Evolutionary conservation across 2,113 vertebrate genomes (phyloP).

Genomic region (Microcebus murinus): DNA sequence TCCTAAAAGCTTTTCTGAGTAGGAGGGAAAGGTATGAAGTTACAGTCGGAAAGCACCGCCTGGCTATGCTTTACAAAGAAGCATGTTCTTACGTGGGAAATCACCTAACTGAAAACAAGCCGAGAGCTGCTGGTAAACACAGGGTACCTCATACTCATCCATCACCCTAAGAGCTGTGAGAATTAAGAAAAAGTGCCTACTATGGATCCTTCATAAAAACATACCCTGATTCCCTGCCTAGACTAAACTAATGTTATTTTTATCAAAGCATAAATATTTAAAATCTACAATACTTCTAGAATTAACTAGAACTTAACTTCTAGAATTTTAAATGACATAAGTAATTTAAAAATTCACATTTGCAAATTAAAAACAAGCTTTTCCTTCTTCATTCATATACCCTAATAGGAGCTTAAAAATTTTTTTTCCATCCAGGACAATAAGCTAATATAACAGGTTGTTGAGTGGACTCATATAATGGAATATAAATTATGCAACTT

Average conservation of each 20-base stretch:
- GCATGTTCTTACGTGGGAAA: background rate
- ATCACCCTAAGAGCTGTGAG: background rate
- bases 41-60: background rate
- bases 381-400: background rate
- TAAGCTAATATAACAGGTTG: background rate
- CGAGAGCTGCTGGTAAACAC: background rate
- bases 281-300: background rate
- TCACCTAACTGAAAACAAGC: background rate
- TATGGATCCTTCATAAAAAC: background rate
- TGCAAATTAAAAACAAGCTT: background rate
- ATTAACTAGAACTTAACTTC: background rate
- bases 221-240: background rate
- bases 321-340: background rate
- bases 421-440: background rate
- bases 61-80: background rate
- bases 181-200: background rate
- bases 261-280: background rate
- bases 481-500: background rate
- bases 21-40: background rate
- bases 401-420: background rate
- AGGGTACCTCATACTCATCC: background rate
- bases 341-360: constrained; percentile 20
- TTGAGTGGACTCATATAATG: background rate
- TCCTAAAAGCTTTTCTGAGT: background rate
- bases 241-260: background rate